Conservation (phyloP, 2,113 vertebrate genomes). For the Taxidea taxus region DNA sequence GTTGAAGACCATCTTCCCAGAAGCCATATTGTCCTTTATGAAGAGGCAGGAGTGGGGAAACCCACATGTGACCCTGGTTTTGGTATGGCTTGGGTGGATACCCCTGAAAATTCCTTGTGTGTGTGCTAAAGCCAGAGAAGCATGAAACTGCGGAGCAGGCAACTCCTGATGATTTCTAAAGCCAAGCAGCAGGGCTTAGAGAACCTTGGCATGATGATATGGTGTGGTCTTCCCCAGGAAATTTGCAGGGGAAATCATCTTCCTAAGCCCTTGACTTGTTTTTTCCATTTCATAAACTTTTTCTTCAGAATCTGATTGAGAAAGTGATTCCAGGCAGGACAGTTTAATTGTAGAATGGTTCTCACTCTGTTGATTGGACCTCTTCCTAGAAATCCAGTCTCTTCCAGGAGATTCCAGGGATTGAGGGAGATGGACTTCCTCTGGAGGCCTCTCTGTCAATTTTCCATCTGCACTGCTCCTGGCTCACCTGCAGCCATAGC, state of each 20-base stretch:
- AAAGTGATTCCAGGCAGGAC: neutral
- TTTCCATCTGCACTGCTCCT: neutral
- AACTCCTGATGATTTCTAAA: neutral
- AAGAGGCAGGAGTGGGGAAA: neutral
- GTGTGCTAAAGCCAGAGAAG: neutral
- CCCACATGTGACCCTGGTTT: neutral
- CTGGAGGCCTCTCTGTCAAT: conserved; percentile 13
- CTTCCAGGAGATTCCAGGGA: neutral
- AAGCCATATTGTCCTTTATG: conserved; percentile 12
- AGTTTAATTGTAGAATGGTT: neutral
- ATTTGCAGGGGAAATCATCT: neutral
- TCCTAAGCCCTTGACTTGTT: conserved; percentile 3
- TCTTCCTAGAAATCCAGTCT: neutral
- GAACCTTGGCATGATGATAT: neutral
- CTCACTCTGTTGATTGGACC: neutral
- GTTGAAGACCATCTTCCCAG: neutral
- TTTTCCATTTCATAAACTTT: neutral
- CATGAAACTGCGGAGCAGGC: neutral
- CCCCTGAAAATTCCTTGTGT: neutral
- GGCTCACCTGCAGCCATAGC: neutral
- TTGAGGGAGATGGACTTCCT: neutral
- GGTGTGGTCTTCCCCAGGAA: neutral
- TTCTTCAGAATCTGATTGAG: neutral
- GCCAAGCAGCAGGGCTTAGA: neutral
- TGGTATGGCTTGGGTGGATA: neutral